Percentiles rank a stretch among this genome's conserved stretches.
Evolutionary conservation across 1,140 invertebrate species (phyloP).

Genomic region (Hirudo medicinalis): DNA sequence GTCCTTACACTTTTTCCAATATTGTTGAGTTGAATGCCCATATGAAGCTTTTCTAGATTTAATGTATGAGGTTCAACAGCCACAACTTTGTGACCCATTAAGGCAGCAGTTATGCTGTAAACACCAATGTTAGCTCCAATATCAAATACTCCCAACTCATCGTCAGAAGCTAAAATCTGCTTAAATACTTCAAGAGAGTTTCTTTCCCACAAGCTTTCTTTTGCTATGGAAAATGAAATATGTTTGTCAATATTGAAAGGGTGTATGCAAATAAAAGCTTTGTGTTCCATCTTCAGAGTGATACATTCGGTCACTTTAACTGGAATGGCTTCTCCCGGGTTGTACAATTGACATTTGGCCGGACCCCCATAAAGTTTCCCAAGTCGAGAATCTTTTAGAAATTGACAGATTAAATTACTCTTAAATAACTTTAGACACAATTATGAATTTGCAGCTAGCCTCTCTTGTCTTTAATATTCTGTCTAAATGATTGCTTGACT

Average conservation of each 20-base stretch:
- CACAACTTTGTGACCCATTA: slow-evolving; percentile 25
- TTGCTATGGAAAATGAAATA: slow-evolving; percentile 20
- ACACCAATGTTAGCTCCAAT: slow-evolving; percentile 27
- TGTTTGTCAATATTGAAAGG: slow-evolving; percentile 19
- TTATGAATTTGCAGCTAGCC: no score
- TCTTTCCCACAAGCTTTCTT: slow-evolving; percentile 25
- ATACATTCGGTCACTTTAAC: slow-evolving; percentile 10
- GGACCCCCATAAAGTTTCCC: background rate
- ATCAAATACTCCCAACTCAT: slow-evolving; percentile 24
- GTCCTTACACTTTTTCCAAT: background rate
- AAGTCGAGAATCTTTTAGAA: slow-evolving; percentile 5
- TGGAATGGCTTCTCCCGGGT: background rate
- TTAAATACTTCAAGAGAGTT: slow-evolving; percentile 22
- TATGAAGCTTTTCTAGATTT: slow-evolving; percentile 23
- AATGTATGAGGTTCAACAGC: slow-evolving; percentile 25
- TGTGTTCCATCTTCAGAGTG: background rate
- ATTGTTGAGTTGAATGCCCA: slow-evolving; percentile 23
- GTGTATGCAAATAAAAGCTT: slow-evolving; percentile 15
- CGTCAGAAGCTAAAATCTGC: slow-evolving; percentile 19
- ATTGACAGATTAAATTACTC: no score
- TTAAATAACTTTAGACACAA: no score
- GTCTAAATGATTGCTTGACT: no score
- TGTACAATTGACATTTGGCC: background rate
- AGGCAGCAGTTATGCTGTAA: slow-evolving; percentile 25
- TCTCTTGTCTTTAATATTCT: no score